Base-by-base conservation (phyloP, 2,113 vertebrate genomes). In the Perognathus longimembris region DNA sequence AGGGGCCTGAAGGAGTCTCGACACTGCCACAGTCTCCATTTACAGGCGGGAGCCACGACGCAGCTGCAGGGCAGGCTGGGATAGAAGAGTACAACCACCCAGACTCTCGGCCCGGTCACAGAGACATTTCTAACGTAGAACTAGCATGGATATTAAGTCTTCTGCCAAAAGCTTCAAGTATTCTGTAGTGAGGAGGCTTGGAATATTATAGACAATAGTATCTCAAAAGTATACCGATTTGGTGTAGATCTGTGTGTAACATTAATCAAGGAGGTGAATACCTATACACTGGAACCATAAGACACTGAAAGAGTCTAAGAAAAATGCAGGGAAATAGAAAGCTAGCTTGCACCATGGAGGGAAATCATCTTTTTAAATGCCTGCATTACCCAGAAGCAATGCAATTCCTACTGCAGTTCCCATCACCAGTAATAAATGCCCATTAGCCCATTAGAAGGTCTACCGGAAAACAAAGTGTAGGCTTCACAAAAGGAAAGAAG, bases 91-190 rank as follows among this genome's bases (percentile, higher is more conserved):
- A 28, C 42, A 85, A 32, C 34, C 45, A 74, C 34, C 36, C 32
- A 74, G 84, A 81, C 38, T 59, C 0, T 73, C 14, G 71, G 74
- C 3, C 12, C 3, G 71, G 70, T 85, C 61, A 83, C 79, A 67
- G 42, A 69, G 70, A 85, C 3, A 66, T 76, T 85, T 88, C 30
- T 82, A 77, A 59, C n/a, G 88, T 84, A 91, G 12, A 80, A 70
- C 6, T 71, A 63, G 17, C 1, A 38, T 70, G 20, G 21, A 77
- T 61, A 32, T 28, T 91, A 89, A 89, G 89, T 80, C 59, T 84
- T 86, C 63, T 20, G 7, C 22, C 90, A 76, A 85, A 85, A 87
- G 3, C 18, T 89, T 77, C 69, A 57, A 85, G 40, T 87, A 64
- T 78, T 79, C 88, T 92, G 4, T 36, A 84, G 22, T 89, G 3